Evolutionary conservation across 2,797 vertebrate genomes (phyloP).

Genomic region (Iguana delicatissima): DNA sequence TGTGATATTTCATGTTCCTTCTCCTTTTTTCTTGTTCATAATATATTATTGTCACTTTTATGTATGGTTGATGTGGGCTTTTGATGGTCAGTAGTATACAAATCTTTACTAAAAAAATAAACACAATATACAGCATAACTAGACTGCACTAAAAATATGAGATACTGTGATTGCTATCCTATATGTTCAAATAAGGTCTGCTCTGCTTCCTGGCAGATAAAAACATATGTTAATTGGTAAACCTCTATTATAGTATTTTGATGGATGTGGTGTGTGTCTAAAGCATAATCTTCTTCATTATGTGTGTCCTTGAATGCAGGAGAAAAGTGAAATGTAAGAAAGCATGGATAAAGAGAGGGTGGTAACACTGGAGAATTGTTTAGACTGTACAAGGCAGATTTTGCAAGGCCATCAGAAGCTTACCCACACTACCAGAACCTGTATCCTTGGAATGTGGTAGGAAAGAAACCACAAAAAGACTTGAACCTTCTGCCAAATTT

Average conservation of each 20-base stretch:
- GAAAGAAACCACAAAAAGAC: slow-evolving; percentile 2
- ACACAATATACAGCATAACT: neutral
- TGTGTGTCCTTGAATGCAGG: slow-evolving; percentile 10
- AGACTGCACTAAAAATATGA: neutral
- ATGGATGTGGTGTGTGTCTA: neutral
- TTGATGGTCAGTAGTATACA: neutral
- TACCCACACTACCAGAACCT: neutral
- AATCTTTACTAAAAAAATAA: neutral
- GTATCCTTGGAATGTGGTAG: slow-evolving; percentile 15
- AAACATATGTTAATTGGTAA: neutral
- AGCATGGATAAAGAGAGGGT: neutral
- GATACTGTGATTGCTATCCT: neutral
- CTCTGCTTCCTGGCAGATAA: neutral
- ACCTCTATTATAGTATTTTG: neutral
- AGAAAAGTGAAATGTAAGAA: neutral
- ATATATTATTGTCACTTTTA: neutral
- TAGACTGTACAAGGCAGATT: neutral
- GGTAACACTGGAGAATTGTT: neutral
- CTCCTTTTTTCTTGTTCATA: neutral
- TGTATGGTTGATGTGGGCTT: too few species aligned
- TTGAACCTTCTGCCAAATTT: slow-evolving; percentile 3
- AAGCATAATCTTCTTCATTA: neutral
- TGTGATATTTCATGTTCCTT: neutral
- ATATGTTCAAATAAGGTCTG: neutral
- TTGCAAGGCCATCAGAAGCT: slow-evolving; percentile 5